Conservation (phyloP, 2,113 vertebrate species). For the Saguinus midas region DNA sequence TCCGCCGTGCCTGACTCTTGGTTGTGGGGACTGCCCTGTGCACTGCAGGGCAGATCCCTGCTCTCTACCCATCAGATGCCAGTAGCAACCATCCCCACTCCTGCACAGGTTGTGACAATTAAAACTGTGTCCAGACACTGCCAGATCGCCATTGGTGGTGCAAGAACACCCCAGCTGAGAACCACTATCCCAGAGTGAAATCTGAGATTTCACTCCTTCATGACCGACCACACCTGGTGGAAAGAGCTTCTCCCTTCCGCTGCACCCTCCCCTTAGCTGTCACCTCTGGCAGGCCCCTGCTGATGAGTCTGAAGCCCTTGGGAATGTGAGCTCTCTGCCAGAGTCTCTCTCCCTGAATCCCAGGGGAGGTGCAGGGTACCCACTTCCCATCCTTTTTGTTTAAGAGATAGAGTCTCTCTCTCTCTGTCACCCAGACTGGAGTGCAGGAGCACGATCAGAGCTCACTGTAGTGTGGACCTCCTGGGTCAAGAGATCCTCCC, state of each 20-base stretch:
- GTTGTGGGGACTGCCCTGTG: not conserved
- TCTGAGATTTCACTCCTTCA: not conserved
- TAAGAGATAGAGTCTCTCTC: not conserved
- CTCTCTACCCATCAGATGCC: not conserved
- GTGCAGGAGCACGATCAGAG: not conserved
- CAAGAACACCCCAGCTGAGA: not conserved
- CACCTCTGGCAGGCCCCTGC: not conserved
- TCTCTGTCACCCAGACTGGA: not conserved
- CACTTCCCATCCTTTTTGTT: not conserved
- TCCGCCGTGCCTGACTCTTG: rapidly evolving
- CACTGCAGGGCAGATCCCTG: not conserved
- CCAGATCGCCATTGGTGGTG: rapidly evolving
- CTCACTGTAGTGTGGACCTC: not conserved
- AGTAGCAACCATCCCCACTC: not conserved
- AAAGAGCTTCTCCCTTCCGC: not conserved
- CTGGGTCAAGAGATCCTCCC: not conserved
- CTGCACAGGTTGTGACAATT: not conserved
- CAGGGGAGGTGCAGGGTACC: not conserved
- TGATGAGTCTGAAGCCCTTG: too few relatives aligned
- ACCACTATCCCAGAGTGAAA: not conserved
- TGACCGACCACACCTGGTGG: not conserved
- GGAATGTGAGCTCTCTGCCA: rapidly evolving
- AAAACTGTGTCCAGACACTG: not conserved
- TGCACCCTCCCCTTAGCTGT: not conserved
- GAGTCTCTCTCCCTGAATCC: not conserved